A percentile compares a stretch with the other conserved stretches of the same genome.
Evolutionary conservation across 92 coral and sea anemone genomes (phyloP).

Genomic region (Parazoanthus darwini): DNA sequence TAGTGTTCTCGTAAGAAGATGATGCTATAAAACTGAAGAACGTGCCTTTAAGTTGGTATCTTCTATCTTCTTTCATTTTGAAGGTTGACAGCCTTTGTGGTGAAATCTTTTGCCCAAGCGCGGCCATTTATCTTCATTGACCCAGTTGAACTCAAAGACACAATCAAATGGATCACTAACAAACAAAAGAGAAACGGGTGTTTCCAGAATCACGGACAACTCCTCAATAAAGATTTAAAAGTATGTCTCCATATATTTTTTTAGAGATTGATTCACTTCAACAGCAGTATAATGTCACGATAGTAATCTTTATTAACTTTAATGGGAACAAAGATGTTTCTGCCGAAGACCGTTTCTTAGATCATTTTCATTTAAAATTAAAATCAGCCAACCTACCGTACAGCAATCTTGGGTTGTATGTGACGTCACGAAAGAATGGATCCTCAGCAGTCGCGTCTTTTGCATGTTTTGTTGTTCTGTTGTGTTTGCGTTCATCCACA

Average conservation of each 20-base stretch:
- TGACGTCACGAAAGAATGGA: too few relatives aligned
- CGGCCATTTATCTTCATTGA: conserved; percentile 37
- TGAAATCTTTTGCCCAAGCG: conserved; percentile 48
- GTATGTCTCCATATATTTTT: neutral
- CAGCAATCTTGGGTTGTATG: too few relatives aligned
- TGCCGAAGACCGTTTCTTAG: too few relatives aligned
- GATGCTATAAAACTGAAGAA: neutral
- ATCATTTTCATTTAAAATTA: too few relatives aligned
- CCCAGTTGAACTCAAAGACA: conserved; percentile 17
- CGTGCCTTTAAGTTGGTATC: neutral
- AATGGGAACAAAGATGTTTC: too few relatives aligned
- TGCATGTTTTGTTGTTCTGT: too few relatives aligned
- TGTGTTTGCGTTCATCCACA: too few relatives aligned
- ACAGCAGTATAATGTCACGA: neutral
- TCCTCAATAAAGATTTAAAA: conserved; percentile 35
- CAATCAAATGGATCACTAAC: conserved; percentile 30
- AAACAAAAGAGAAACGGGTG: conserved; percentile 40
- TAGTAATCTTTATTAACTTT: too few relatives aligned
- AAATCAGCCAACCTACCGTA: too few relatives aligned
- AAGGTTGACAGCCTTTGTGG: conserved; percentile 56
- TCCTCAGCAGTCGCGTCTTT: too few relatives aligned
- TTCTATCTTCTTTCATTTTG: neutral
- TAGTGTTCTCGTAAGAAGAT: neutral
- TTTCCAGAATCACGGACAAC: conserved; percentile 35
- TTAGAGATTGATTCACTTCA: neutral